Conservation (phyloP, 2,113 vertebrate genomes). For the Empidonax alnorum region DNA sequence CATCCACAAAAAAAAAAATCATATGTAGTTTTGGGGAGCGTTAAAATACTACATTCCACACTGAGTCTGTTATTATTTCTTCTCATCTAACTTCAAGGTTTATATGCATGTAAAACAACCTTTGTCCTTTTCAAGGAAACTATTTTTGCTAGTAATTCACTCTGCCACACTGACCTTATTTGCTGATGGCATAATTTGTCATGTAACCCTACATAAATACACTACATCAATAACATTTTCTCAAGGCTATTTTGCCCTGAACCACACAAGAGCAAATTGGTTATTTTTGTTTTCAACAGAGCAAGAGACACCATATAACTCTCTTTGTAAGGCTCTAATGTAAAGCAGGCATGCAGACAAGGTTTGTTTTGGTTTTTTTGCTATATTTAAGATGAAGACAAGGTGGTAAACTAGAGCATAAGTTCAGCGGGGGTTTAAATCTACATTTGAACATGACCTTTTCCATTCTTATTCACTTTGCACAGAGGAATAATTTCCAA, state of each 20-base stretch:
- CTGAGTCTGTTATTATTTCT: neutral
- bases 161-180: conserved; percentile 74
- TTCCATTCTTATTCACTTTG: conserved; percentile 24
- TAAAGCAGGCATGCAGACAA: conserved; percentile 36
- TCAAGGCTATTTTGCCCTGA: conserved; percentile 74
- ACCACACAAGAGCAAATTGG: conserved; percentile 71
- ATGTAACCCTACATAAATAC: conserved; percentile 76
- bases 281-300: conserved; percentile 64
- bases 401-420: conserved; percentile 19
- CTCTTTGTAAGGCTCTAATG: conserved; percentile 46
- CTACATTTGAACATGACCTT: conserved; percentile 51
- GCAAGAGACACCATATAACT: conserved; percentile 56
- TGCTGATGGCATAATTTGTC: conserved; percentile 79
- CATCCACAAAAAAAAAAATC: neutral
- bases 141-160: conserved; percentile 57
- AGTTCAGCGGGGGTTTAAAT: neutral
- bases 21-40: neutral
- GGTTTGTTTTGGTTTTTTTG: conserved; percentile 22
- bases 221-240: conserved; percentile 76
- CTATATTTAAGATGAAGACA: conserved; percentile 28
- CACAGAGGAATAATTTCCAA: conserved; percentile 43
- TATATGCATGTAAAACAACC: conserved; percentile 42
- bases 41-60: neutral
- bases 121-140: conserved; percentile 44
- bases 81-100: conserved; percentile 49